Percentiles rank a stretch among this genome's conserved stretches.
phyloP scores from a whole-genome alignment of 2,888 invertebrate species.

The Tipula unca region DNA sequence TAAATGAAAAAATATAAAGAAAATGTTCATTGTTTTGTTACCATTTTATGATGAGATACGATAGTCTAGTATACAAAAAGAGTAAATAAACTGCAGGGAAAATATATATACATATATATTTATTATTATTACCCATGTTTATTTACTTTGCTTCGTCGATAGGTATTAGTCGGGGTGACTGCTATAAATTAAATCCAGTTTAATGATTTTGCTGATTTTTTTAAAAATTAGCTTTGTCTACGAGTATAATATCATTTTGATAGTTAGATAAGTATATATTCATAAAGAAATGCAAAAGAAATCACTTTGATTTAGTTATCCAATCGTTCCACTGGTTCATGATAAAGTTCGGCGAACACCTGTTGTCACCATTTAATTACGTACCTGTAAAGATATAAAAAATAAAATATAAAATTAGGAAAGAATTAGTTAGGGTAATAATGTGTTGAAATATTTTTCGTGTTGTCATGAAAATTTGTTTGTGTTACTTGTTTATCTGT shows the following conservation, averaged over 20 bases:
- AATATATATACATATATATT: neutral
- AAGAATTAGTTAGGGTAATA: neutral
- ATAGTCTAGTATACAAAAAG: neutral
- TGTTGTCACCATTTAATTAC: neutral
- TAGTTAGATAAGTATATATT: neutral
- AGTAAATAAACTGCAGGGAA: neutral
- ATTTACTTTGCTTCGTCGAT: neutral
- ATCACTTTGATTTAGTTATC: neutral
- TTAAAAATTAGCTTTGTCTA: neutral
- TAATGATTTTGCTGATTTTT: neutral
- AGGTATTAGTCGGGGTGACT: neutral
- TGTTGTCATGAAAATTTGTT: neutral
- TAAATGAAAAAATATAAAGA: neutral
- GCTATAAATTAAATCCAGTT: neutral
- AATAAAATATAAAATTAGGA: neutral
- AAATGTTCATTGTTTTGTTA: neutral
- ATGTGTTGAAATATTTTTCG: neutral
- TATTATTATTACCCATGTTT: neutral
- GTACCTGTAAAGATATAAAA: neutral
- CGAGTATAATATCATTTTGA: too few species aligned
- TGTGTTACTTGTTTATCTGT: neutral
- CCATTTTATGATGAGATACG: neutral
- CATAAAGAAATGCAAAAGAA: neutral
- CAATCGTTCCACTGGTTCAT: neutral
- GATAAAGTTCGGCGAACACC: neutral